Percentiles rank a stretch among this genome's conserved stretches.
phyloP scores from a whole-genome alignment of 2,113 vertebrate genomes.

The Xiphorhynchus elegans region DNA sequence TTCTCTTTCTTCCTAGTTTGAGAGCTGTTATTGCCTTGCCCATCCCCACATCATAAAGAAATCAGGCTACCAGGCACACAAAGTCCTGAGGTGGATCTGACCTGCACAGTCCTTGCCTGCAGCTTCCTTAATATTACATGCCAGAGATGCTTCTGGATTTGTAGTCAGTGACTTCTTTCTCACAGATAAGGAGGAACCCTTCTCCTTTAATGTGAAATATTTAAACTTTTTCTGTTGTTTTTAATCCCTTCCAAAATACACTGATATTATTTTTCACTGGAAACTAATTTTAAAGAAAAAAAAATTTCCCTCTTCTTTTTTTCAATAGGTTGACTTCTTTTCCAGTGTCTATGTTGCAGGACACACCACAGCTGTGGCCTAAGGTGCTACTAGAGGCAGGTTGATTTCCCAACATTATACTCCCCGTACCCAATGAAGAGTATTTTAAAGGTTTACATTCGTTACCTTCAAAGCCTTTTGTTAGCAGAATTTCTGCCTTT shows the following conservation, averaged over 20 bases:
- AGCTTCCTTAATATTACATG: neutral
- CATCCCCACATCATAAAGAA: neutral
- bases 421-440: neutral
- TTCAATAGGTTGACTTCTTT: neutral
- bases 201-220: neutral
- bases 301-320: neutral
- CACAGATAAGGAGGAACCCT: neutral
- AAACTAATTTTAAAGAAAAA: neutral
- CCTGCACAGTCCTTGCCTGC: no score
- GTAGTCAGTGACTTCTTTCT: neutral
- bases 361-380: neutral
- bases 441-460: neutral
- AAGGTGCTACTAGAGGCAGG: neutral
- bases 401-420: neutral
- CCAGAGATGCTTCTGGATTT: neutral
- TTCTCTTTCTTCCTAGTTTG: neutral
- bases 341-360: neutral
- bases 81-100: neutral
- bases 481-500: neutral
- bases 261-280: fast-evolving
- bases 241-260: neutral
- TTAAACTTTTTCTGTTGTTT: neutral
- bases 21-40: neutral
- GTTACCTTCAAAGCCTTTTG: neutral
- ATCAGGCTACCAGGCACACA: neutral